These are phyloP conservation scores for Pungitius pungitius DNA, from an alignment of 2,113 vertebrate species.

Conservation along the genomic window DNA sequence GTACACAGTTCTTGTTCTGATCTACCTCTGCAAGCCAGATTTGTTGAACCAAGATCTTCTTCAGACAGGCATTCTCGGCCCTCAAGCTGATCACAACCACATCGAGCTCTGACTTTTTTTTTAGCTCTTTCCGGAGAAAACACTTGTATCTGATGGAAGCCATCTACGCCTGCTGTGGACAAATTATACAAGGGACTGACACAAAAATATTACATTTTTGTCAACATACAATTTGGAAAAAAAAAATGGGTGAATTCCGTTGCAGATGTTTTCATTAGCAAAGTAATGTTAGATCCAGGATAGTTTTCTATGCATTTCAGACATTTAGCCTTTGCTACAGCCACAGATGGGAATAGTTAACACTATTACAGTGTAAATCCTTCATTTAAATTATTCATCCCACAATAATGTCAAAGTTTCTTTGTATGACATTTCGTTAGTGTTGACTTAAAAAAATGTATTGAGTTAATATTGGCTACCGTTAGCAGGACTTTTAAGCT, in stretches of 20 bases:
- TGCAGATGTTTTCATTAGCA: not conserved
- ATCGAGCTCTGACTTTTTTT: slow-evolving; percentile 43
- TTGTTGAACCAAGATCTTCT: slow-evolving; percentile 57
- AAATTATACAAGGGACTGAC: not conserved
- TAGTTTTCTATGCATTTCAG: not conserved
- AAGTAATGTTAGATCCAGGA: too few species aligned
- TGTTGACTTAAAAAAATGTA: not conserved
- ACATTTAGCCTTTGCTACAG: not conserved
- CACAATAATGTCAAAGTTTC: not conserved
- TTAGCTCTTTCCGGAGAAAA: slow-evolving; percentile 15
- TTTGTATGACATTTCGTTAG: too few species aligned
- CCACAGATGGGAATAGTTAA: not conserved
- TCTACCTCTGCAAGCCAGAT: slow-evolving; percentile 81
- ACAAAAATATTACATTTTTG: not conserved
- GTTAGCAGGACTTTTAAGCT: not conserved
- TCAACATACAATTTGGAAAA: slow-evolving; percentile 19
- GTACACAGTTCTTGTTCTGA: not conserved
- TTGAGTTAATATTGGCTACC: not conserved
- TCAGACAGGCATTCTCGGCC: slow-evolving; percentile 70
- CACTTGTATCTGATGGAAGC: slow-evolving; percentile 28
- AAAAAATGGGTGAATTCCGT: not conserved
- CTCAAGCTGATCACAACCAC: slow-evolving; percentile 62
- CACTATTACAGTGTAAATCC: not conserved
- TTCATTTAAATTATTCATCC: too few species aligned
- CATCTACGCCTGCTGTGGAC: slow-evolving; percentile 35